These are phyloP conservation scores for Epirrita christyi DNA, from an alignment of 2,888 invertebrate species.

Conservation along the genomic window DNA sequence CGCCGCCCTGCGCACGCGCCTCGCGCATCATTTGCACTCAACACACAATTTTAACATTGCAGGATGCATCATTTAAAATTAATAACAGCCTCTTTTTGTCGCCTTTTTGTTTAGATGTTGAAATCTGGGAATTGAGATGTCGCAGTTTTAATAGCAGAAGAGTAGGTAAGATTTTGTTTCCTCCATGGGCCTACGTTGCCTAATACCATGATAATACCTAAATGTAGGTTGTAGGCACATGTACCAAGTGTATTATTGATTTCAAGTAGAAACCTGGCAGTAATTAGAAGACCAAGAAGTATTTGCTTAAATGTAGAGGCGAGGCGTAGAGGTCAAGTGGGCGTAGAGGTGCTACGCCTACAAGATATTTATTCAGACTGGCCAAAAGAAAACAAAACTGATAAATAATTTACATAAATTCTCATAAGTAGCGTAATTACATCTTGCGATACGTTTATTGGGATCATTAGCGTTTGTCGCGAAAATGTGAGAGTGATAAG, in stretches of 20 bases:
- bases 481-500: conserved; percentile 80
- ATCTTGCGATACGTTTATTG: conserved; percentile 65
- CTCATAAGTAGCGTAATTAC: conserved; percentile 59
- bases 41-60: conserved; percentile 81
- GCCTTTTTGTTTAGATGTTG: conserved; percentile 53
- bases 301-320: too few species aligned
- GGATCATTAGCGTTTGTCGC: conserved; percentile 73
- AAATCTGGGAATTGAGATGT: conserved; percentile 50
- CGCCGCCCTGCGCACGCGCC: conserved; percentile 67
- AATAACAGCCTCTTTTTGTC: conserved; percentile 66
- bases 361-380: not conserved
- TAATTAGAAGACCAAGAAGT: too few species aligned
- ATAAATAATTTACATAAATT: conserved; percentile 59
- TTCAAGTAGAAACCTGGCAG: too few species aligned
- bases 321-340: too few species aligned
- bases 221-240: too few species aligned
- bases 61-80: conserved; percentile 76
- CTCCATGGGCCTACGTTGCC: not conserved
- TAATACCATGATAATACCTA: too few species aligned
- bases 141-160: conserved; percentile 19
- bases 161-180: too few species aligned
- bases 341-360: not conserved
- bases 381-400: conserved; percentile 2
- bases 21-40: conserved; percentile 76
- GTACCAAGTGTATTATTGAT: too few species aligned